phyloP scores from a whole-genome alignment of 2,797 vertebrate species.

The Danio kyathit region DNA sequence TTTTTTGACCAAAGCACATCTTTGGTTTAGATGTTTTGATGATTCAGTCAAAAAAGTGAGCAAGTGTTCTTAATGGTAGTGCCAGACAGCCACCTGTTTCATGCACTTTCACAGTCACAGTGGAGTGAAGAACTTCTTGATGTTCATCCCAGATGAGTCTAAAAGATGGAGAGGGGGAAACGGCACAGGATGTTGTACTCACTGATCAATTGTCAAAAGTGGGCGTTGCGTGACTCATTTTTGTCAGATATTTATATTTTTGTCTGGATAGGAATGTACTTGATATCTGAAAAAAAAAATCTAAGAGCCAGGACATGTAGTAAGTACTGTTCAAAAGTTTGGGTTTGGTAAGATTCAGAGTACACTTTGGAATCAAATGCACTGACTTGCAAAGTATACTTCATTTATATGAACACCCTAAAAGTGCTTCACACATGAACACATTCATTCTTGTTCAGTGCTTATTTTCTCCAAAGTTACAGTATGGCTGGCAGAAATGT shows the following conservation, averaged over 20 bases:
- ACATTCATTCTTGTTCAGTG: no score
- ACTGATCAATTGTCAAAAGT: slow-evolving; percentile 54
- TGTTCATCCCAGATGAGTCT: slow-evolving; percentile 49
- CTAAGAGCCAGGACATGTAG: background rate
- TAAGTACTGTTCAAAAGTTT: background rate
- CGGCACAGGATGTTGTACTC: slow-evolving; percentile 53
- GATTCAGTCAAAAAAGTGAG: slow-evolving; percentile 28
- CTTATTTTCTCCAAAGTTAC: no score
- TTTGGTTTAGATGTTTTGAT: slow-evolving; percentile 17
- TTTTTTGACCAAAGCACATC: background rate
- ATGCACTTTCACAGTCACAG: slow-evolving; percentile 34
- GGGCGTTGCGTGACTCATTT: slow-evolving; percentile 29
- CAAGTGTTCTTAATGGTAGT: slow-evolving; percentile 35
- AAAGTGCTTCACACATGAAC: no score
- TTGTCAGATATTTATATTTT: slow-evolving; percentile 32
- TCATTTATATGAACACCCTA: no score
- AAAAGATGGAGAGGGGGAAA: slow-evolving; percentile 34
- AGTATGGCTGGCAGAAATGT: no score
- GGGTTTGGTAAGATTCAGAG: background rate
- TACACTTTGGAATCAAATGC: no score
- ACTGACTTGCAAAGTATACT: no score
- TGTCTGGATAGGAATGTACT: slow-evolving; percentile 1
- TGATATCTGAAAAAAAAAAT: background rate
- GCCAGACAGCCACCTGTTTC: slow-evolving; percentile 52
- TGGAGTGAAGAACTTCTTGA: slow-evolving; percentile 36